phyloP scores from a whole-genome alignment of 2,888 invertebrate species.

The Chrysolina oricalcia region DNA sequence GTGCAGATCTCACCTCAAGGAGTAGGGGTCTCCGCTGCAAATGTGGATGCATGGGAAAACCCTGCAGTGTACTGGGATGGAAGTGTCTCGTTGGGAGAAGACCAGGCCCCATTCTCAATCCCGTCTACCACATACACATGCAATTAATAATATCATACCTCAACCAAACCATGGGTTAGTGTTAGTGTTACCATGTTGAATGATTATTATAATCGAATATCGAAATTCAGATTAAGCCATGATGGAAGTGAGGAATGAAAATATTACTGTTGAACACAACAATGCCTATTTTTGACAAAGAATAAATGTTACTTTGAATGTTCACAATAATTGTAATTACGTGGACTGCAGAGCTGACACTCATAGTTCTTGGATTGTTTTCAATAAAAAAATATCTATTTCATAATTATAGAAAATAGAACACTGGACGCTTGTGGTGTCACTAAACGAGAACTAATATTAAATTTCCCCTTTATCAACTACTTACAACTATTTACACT shows the following conservation, averaged over 20 bases:
- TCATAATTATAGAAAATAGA: too few species aligned
- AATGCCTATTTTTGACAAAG: too few species aligned
- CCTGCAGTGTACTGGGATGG: constrained; percentile 73
- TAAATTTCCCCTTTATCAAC: too few species aligned
- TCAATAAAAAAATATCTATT: too few species aligned
- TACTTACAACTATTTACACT: too few species aligned
- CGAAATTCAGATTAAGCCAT: neutral
- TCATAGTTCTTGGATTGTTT: too few species aligned
- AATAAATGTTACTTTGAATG: too few species aligned
- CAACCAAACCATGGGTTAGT: constrained; percentile 63
- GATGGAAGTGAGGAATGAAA: neutral
- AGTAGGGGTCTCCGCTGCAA: constrained; percentile 82
- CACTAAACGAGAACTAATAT: too few species aligned
- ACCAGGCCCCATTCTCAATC: constrained; percentile 71
- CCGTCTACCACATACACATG: constrained; percentile 73
- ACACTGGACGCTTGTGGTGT: too few species aligned
- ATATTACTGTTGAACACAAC: neutral
- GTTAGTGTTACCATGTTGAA: constrained; percentile 18
- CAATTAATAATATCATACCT: constrained; percentile 72
- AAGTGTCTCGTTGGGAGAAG: constrained; percentile 70
- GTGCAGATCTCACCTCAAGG: constrained; percentile 83
- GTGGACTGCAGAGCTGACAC: too few species aligned
- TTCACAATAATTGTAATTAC: too few species aligned
- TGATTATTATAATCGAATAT: neutral
- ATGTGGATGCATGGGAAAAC: constrained; percentile 68